Percentiles rank a stretch among this genome's conserved stretches.
Evolutionary conservation across 2,888 invertebrate species (phyloP).

Genomic region (Balanococcus diminutus): DNA sequence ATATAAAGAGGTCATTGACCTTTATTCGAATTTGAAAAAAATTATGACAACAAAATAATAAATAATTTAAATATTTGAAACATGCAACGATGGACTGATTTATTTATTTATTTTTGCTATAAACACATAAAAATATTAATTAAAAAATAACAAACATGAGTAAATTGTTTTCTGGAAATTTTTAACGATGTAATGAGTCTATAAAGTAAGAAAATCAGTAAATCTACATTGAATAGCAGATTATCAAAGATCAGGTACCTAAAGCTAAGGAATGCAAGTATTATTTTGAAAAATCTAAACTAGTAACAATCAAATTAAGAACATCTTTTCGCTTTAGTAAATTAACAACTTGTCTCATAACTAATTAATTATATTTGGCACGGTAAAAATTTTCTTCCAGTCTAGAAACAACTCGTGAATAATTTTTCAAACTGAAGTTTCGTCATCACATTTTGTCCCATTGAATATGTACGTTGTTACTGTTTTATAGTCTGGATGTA

Average conservation of each 20-base stretch:
- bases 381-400: neutral
- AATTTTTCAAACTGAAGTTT: constrained; percentile 21
- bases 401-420: neutral
- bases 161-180: neutral
- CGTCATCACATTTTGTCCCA: constrained; percentile 36
- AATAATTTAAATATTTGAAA: too few relatives aligned
- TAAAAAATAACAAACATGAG: constrained; percentile 23
- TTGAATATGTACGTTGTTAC: constrained; percentile 38
- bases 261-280: neutral
- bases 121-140: constrained; percentile 41
- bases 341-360: neutral
- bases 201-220: neutral
- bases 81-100: neutral
- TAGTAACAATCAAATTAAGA: neutral
- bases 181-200: neutral
- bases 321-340: neutral
- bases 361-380: neutral
- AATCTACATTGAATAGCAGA: neutral
- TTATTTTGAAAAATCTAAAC: neutral
- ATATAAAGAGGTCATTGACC: too few relatives aligned
- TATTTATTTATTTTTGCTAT: constrained; percentile 17
- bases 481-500: constrained; percentile 42
- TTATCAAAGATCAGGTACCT: neutral
- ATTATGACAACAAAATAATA: too few relatives aligned
- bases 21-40: too few relatives aligned